Conservation (phyloP, 1,140 invertebrate genomes). For the Liolophura sinensis region DNA sequence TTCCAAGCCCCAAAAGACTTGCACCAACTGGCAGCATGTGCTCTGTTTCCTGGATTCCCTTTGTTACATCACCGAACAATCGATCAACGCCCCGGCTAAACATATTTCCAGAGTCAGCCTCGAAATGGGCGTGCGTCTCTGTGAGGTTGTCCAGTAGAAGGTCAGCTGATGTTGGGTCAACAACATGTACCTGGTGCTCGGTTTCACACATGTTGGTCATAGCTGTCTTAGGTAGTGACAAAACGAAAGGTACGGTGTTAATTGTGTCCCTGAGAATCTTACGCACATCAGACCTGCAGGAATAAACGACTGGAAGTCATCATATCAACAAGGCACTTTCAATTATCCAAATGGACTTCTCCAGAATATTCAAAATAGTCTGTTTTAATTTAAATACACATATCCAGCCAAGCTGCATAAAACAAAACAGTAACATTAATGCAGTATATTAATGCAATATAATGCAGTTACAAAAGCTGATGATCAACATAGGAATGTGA, state of each 20-base stretch:
- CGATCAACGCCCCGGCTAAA: slow-evolving; percentile 41
- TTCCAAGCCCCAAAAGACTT: slow-evolving; percentile 51
- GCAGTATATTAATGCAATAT: not conserved
- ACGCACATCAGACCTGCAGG: slow-evolving; percentile 45
- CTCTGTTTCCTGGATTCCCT: slow-evolving; percentile 56
- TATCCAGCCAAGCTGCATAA: not conserved
- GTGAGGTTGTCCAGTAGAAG: slow-evolving; percentile 40
- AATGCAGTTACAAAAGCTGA: no score
- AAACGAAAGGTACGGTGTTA: slow-evolving; percentile 39
- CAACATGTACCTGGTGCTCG: slow-evolving; percentile 26
- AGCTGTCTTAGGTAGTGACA: slow-evolving; percentile 8
- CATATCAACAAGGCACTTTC: not conserved
- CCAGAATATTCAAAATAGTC: not conserved
- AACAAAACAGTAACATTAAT: not conserved
- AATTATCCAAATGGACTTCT: not conserved
- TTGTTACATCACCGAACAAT: slow-evolving; percentile 46
- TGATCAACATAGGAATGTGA: no score
- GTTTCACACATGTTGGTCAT: not conserved
- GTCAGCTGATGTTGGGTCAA: slow-evolving; percentile 35
- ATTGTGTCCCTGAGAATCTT: slow-evolving; percentile 34
- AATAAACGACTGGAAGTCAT: not conserved
- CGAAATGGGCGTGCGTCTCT: slow-evolving; percentile 40
- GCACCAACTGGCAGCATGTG: slow-evolving; percentile 52
- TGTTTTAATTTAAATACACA: not conserved
- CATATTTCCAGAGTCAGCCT: slow-evolving; percentile 19